Percentiles rank a stretch among this genome's conserved stretches.
These are phyloP conservation scores for Morbakka virulenta DNA, from an alignment of 30 jellyfish, hydroid and myxozoan species.

Conservation along the genomic window DNA sequence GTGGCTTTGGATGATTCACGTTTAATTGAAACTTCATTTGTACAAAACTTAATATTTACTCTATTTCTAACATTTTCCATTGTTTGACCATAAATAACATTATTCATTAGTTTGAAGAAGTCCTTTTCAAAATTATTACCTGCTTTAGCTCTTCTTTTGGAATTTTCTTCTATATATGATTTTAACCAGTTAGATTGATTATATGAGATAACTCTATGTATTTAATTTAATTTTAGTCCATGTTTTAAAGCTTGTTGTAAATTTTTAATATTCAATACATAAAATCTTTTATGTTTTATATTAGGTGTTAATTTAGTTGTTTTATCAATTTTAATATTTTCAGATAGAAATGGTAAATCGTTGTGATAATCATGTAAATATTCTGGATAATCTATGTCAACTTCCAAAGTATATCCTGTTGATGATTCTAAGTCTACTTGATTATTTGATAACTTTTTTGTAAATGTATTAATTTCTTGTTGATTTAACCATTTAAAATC, in stretches of 20 bases:
- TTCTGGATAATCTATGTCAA: not conserved
- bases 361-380: constrained; percentile 21
- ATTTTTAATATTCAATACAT: no score
- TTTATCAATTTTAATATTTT: not conserved
- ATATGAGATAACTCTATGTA: not conserved
- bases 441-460: no score
- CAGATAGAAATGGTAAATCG: constrained; percentile 42
- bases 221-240: not conserved
- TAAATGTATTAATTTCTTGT: no score
- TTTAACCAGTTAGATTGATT: not conserved
- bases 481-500: no score
- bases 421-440: no score
- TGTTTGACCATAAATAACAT: constrained; percentile 35
- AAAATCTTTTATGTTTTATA: not conserved
- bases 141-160: not conserved
- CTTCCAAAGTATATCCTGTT: not conserved
- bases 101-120: constrained; percentile 35
- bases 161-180: not conserved
- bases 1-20: not conserved
- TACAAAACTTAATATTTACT: not conserved
- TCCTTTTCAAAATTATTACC: not conserved
- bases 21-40: not conserved
- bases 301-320: constrained; percentile 20
- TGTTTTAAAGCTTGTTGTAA: no score
- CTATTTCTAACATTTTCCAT: not conserved